A percentile compares a stretch with the other conserved stretches of the same genome.
Evolutionary conservation across 2,113 vertebrate genomes (phyloP).

Genomic region (Pagrus major): DNA sequence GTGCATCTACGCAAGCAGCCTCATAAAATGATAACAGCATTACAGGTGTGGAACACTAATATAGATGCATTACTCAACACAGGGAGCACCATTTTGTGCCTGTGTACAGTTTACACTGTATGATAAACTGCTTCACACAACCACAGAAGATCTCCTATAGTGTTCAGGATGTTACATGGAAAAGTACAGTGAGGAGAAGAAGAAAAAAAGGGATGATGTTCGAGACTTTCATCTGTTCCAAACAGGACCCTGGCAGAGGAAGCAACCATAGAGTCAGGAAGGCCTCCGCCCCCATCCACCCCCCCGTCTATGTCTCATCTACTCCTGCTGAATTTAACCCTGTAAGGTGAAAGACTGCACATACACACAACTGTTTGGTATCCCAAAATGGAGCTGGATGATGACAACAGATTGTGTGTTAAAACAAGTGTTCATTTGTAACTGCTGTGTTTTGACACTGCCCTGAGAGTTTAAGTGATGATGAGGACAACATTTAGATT

Average conservation of each 20-base stretch:
- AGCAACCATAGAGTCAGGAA: slow-evolving; percentile 3
- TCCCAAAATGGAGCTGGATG: slow-evolving; percentile 18
- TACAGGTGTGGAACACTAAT: slow-evolving; percentile 12
- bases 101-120: slow-evolving; percentile 16
- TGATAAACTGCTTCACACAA: slow-evolving; percentile 20
- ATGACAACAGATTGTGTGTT: slow-evolving; percentile 10
- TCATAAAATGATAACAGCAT: slow-evolving; percentile 23
- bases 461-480: background rate
- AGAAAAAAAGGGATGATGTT: slow-evolving; percentile 1
- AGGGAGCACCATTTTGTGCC: background rate
- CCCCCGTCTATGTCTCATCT: background rate
- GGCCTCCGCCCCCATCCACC: background rate
- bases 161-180: background rate
- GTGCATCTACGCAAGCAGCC: background rate
- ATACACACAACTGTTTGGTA: slow-evolving; percentile 33
- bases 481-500: slow-evolving; percentile 19
- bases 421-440: background rate
- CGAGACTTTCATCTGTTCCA: slow-evolving; percentile 21
- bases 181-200: slow-evolving; percentile 1
- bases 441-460: slow-evolving; percentile 3
- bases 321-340: slow-evolving; percentile 25
- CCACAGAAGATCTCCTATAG: background rate
- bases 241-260: slow-evolving; percentile 14
- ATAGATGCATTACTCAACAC: slow-evolving; percentile 17
- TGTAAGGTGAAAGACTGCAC: slow-evolving; percentile 19